Conservation (phyloP, 2,888 invertebrate genomes). For the Leucoptera coffeella region DNA sequence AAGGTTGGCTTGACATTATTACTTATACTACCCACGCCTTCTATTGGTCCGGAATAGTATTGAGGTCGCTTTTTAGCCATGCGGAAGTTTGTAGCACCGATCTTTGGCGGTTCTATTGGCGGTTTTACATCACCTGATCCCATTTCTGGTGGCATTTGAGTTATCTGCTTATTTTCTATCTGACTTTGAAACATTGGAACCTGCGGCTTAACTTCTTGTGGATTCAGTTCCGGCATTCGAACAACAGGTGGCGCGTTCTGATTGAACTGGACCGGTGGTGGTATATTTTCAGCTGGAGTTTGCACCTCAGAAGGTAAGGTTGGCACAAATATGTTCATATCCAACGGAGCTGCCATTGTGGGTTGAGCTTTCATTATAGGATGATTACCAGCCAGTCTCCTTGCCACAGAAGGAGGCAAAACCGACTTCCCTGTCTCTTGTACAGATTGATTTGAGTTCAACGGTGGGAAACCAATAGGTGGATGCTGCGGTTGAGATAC, state of each 20-base stretch:
- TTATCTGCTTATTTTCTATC: neutral
- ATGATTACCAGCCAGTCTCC: conserved; percentile 26
- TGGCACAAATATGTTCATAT: conserved; percentile 26
- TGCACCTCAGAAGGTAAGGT: conserved; percentile 8
- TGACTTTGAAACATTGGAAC: neutral
- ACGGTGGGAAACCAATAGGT: too few relatives aligned
- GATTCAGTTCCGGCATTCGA: neutral
- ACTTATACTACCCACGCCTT: conserved; percentile 30
- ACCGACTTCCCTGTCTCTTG: too few relatives aligned
- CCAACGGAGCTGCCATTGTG: conserved; percentile 9
- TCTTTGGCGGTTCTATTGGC: conserved; percentile 18
- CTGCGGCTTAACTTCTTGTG: neutral
- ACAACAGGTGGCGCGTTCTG: conserved; percentile 7
- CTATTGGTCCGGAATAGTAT: conserved; percentile 44
- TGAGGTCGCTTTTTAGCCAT: conserved; percentile 37
- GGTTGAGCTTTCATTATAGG: conserved; percentile 19
- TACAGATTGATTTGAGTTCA: too few relatives aligned
- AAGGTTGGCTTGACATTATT: conserved; percentile 29
- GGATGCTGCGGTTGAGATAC: too few relatives aligned
- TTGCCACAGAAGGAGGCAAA: conserved; percentile 36
- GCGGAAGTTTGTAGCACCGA: conserved; percentile 19
- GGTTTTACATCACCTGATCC: conserved; percentile 3
- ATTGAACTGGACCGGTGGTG: conserved; percentile 12
- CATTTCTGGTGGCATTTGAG: neutral
- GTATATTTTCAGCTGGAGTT: conserved; percentile 1